Evolutionary conservation across 2,113 vertebrate genomes (phyloP).

Genomic region (Gasterosteus nipponicus): DNA sequence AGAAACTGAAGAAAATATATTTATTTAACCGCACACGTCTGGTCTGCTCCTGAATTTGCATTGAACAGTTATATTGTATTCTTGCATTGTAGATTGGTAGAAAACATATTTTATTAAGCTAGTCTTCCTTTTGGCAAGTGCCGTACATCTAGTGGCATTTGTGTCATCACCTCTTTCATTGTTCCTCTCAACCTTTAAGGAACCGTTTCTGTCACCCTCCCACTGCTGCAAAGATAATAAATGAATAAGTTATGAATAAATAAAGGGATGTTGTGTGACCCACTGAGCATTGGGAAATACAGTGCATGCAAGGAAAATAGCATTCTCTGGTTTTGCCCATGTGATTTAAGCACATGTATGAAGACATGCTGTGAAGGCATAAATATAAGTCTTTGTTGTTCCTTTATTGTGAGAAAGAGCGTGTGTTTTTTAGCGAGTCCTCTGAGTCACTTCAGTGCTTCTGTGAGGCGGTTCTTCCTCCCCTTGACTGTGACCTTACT

Average conservation of each 20-base stretch:
- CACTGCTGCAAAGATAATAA: background rate
- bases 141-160: background rate
- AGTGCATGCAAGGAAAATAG: constrained; percentile 5
- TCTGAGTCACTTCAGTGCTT: constrained; percentile 24
- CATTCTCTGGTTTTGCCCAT: background rate
- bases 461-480: constrained; percentile 57
- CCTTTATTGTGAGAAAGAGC: constrained; percentile 10
- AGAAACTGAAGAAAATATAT: background rate
- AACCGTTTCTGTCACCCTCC: background rate
- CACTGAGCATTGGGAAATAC: constrained; percentile 2
- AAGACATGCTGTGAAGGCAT: constrained; percentile 38
- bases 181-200: background rate
- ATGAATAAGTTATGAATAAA: constrained; percentile 4
- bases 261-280: background rate
- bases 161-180: background rate
- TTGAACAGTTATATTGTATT: background rate
- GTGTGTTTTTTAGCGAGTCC: constrained; percentile 43
- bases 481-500: constrained; percentile 73
- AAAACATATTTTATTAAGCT: background rate
- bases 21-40: background rate
- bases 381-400: constrained; percentile 31
- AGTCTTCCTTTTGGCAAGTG: background rate
- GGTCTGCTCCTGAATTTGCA: background rate
- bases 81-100: background rate
- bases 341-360: constrained; percentile 10